Evolutionary conservation across 2,797 vertebrate species (phyloP).

Genomic region (Tamandua tetradactyla): DNA sequence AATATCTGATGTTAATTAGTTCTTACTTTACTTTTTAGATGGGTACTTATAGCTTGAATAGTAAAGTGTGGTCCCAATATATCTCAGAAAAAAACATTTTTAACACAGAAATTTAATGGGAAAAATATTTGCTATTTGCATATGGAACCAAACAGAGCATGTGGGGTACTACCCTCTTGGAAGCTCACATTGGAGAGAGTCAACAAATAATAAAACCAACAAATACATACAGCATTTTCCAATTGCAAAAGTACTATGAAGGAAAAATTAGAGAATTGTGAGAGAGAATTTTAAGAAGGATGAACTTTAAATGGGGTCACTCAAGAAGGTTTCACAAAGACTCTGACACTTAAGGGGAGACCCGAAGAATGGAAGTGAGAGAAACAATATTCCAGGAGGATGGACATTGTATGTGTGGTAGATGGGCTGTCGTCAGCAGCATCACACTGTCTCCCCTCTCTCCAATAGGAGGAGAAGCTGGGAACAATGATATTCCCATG

Average conservation of each 20-base stretch:
- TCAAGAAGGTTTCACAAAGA: not conserved
- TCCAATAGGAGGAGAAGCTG: no score
- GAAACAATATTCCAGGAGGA: not conserved
- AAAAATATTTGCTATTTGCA: no score
- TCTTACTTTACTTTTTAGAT: not conserved
- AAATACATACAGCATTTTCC: not conserved
- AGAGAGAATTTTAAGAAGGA: not conserved
- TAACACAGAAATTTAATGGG: not conserved
- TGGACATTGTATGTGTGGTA: accelerated
- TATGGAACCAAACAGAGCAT: not conserved
- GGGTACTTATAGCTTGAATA: not conserved
- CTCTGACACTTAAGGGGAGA: accelerated
- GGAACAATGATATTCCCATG: accelerated
- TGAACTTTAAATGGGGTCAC: not conserved
- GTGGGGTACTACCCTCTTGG: not conserved
- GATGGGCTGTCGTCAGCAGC: no score
- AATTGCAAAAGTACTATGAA: not conserved
- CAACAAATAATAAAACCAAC: not conserved
- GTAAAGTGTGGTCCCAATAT: not conserved
- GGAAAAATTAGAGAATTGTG: accelerated
- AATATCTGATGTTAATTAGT: not conserved
- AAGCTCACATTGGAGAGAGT: not conserved
- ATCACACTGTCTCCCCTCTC: not conserved
- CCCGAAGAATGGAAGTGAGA: not conserved
- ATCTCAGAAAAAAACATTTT: not conserved